Percentiles rank a stretch among this genome's conserved stretches.
Evolutionary conservation across 92 coral and sea anemone genomes (phyloP).

Genomic region (Zoanthus solanderi): DNA sequence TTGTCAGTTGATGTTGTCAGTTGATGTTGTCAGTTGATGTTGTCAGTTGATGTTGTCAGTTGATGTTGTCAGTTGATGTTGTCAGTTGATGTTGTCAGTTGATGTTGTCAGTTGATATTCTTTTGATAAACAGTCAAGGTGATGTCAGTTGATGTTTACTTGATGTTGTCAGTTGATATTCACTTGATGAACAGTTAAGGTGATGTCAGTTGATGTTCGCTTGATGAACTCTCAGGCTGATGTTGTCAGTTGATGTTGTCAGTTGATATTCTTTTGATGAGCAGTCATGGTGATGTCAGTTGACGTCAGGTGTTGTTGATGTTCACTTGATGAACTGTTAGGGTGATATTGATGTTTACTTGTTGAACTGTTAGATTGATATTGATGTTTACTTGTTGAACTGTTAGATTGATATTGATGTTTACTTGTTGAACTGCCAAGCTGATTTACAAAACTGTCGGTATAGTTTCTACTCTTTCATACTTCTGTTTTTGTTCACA

Average conservation of each 20-base stretch:
- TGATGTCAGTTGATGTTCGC: neutral
- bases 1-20: no score
- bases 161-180: neutral
- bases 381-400: neutral
- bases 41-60: no score
- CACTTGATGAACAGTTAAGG: neutral
- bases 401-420: neutral
- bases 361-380: neutral
- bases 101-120: no score
- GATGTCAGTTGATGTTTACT: no score
- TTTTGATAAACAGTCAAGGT: neutral
- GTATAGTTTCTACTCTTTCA: no score
- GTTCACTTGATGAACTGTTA: neutral
- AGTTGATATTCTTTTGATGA: no score
- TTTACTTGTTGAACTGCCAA: neutral
- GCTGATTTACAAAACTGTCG: neutral
- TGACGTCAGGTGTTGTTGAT: neutral
- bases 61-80: no score
- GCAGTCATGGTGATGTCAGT: no score
- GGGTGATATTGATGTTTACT: neutral
- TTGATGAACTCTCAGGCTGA: neutral
- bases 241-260: neutral
- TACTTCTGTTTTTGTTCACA: no score
- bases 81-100: no score
- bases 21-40: no score